Base-by-base conservation (phyloP, 2,888 invertebrate species). In the Syritta pipiens region DNA sequence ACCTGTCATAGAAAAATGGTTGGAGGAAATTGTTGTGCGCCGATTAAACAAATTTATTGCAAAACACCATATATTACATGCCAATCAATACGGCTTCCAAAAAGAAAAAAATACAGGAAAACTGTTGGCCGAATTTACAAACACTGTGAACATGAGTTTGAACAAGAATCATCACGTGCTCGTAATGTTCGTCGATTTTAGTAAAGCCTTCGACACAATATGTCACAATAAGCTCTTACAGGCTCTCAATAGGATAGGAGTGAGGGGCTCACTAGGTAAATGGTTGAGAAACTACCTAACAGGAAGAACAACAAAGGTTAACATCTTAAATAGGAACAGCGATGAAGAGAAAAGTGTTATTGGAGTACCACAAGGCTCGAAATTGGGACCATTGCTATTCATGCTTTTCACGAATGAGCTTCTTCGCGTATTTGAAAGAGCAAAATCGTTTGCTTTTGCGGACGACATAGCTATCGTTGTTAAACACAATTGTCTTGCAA, bases 161-260 rank as follows among this genome's bases (percentile, higher is more conserved):
- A 55, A 37, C 32, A 37, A 55, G 19, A 53, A 53, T 9, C 17
- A 32, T 35, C 35, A 32, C 46, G 24, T 46, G 12, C 24, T 46
- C 12, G 24, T 9, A n/a, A 46, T 32, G 32, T 26, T 55, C 40
- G 14, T 40, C 12, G 40, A 55, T 17, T 55, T 55, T 40, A 55
- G 26, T 26, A 40, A 40, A 26, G 14, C 26, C 5, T 40, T 55
- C 17, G 26, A 28, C 26, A 7, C 22, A 32, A 32, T 32, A 32
- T n/a, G 32, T 32, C 32, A 22, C 10, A 24, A 22, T 5, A 7
- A 46, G 20, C 46, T n/a, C 24, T 7, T 46, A 46, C 4, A 19
- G 2, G 4, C 20, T 24, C 46, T 24, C 1, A 9, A 46, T 24
- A 24, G n/a, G 9, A 22, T 46, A 7, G 46, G 12, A 46, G 46